These are phyloP conservation scores for Araneus ventricosus DNA, from an alignment of 1,140 invertebrate species.

Conservation along the genomic window DNA sequence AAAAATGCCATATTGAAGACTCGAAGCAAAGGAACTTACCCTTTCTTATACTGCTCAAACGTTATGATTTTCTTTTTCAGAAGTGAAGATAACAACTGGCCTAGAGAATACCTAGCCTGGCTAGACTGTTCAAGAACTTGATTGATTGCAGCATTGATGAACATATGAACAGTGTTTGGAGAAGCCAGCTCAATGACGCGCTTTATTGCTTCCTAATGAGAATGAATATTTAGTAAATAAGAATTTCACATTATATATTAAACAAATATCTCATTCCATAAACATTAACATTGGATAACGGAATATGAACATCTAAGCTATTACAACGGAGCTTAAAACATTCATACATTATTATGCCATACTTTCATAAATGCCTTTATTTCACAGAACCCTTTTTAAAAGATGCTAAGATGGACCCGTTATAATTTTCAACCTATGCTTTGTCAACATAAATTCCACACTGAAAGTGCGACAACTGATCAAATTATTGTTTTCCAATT, in stretches of 20 bases:
- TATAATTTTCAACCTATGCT: too few species aligned
- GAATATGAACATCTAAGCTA: too few species aligned
- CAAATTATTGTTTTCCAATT: too few species aligned
- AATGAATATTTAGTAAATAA: conserved; percentile 19
- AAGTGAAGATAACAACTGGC: conserved; percentile 80
- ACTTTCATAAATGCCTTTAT: too few species aligned
- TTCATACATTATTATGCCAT: too few species aligned
- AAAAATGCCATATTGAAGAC: neutral
- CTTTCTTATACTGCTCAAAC: conserved; percentile 79
- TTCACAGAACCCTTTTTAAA: too few species aligned
- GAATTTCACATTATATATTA: neutral
- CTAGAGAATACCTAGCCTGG: conserved; percentile 79
- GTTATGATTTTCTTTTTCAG: conserved; percentile 79
- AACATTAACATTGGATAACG: too few species aligned
- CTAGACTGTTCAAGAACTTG: conserved; percentile 80
- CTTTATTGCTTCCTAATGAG: conserved; percentile 80
- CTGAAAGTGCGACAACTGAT: too few species aligned
- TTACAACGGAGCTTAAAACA: too few species aligned
- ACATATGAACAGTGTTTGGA: conserved; percentile 78
- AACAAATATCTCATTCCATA: too few species aligned
- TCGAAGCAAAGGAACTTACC: conserved; percentile 78
- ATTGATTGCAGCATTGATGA: conserved; percentile 80
- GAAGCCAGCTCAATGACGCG: conserved; percentile 80
- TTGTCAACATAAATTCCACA: too few species aligned
- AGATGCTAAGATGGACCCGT: too few species aligned